Conservation (phyloP, 2,888 invertebrate genomes). For the Sesamia inferens region DNA sequence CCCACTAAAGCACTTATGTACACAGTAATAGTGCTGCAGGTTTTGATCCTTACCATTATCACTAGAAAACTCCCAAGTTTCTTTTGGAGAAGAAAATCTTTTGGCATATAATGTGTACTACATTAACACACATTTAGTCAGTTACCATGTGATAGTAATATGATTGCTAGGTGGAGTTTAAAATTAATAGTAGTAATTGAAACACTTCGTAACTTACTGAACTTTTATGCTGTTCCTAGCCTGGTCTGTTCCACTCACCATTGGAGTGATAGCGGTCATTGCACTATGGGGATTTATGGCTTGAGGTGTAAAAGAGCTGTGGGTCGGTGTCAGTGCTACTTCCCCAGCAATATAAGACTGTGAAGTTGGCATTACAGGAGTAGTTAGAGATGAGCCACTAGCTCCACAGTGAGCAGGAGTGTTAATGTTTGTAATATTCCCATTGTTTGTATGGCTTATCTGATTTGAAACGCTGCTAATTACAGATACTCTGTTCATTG, state of each 20-base stretch:
- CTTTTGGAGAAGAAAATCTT: not conserved
- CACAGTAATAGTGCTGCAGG: not conserved
- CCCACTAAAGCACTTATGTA: not conserved
- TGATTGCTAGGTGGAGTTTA: not conserved
- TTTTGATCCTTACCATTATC: not conserved
- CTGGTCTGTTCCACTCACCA: constrained; percentile 89
- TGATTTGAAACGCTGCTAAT: constrained; percentile 32
- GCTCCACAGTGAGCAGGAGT: constrained; percentile 39
- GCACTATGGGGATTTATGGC: constrained; percentile 88
- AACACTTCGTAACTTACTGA: constrained; percentile 84
- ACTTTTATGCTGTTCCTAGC: constrained; percentile 91
- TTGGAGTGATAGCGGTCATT: constrained; percentile 88
- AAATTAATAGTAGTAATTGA: not conserved
- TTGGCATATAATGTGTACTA: not conserved
- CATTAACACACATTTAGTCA: not conserved
- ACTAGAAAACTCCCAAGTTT: not conserved
- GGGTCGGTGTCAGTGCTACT: constrained; percentile 83
- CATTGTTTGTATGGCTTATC: constrained; percentile 12
- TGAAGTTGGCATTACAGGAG: constrained; percentile 57
- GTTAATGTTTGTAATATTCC: constrained; percentile 14
- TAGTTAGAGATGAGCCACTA: constrained; percentile 40
- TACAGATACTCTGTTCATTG: constrained; percentile 30
- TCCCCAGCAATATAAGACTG: constrained; percentile 77
- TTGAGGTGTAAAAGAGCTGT: constrained; percentile 81
- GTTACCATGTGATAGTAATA: not conserved